phyloP scores from a whole-genome alignment of 2,888 invertebrate species.

The Diplazon laetatorius region DNA sequence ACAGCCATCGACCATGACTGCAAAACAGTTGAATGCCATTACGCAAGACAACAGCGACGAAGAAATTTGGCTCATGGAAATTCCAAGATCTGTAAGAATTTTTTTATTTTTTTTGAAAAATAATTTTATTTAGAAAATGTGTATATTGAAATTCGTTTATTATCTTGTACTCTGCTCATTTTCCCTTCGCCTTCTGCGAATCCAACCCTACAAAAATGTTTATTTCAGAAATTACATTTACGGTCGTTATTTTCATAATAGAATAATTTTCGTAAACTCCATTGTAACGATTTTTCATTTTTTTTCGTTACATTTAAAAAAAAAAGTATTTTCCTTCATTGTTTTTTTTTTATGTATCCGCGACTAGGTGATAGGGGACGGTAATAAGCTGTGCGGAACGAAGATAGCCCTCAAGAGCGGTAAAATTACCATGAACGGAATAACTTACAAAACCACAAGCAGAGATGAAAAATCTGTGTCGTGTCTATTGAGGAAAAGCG shows the following conservation, averaged over 20 bases:
- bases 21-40: conserved; percentile 39
- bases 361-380: conserved; percentile 34
- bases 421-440: conserved; percentile 64
- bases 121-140: too few species aligned
- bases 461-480: conserved; percentile 58
- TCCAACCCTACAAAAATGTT: too few species aligned
- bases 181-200: too few species aligned
- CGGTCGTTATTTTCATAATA: too few species aligned
- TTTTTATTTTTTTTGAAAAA: neutral
- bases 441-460: conserved; percentile 57
- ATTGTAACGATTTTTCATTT: too few species aligned
- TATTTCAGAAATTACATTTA: too few species aligned
- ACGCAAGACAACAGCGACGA: conserved; percentile 65
- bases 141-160: too few species aligned
- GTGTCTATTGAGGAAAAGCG: conserved; percentile 64
- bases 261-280: too few species aligned
- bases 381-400: conserved; percentile 59
- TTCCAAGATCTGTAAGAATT: conserved; percentile 68
- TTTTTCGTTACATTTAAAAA: neutral
- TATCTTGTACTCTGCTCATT: too few species aligned
- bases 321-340: conserved; percentile 19
- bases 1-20: conserved; percentile 44
- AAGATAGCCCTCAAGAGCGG: conserved; percentile 62
- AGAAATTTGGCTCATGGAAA: conserved; percentile 70
- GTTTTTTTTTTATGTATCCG: neutral